Percentiles rank a stretch among this genome's conserved stretches.
phyloP scores from a whole-genome alignment of 2,888 invertebrate genomes.

The Limnephilus marmoratus region DNA sequence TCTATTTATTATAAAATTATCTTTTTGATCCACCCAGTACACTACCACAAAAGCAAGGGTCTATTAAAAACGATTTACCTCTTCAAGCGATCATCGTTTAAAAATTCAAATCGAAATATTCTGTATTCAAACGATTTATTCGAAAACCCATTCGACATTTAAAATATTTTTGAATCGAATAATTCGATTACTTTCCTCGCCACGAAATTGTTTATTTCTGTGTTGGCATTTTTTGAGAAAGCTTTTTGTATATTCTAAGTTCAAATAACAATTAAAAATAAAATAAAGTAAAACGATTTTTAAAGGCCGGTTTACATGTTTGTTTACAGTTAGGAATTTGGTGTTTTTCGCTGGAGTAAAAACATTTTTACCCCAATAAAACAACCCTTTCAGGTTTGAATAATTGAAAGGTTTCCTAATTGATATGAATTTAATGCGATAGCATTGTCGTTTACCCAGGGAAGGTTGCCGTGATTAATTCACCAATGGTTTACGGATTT shows the following conservation, averaged over 20 bases:
- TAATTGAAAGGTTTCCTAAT: not conserved
- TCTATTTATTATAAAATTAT: no score
- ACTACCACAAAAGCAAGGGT: no score
- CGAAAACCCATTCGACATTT: no score
- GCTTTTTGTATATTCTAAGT: no score
- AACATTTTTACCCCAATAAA: not conserved
- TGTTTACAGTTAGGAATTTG: not conserved
- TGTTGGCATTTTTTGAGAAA: not conserved
- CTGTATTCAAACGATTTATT: no score
- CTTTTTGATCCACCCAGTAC: no score
- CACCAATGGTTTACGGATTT: not conserved
- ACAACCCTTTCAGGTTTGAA: conserved; percentile 20
- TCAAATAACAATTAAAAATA: conserved; percentile 19
- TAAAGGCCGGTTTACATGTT: not conserved
- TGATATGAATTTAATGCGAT: not conserved
- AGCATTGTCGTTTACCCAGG: not conserved
- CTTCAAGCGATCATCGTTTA: no score
- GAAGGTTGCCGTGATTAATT: not conserved
- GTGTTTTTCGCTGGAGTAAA: not conserved
- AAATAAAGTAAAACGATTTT: not conserved
- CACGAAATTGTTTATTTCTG: not conserved
- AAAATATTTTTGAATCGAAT: not conserved
- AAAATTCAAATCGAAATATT: no score
- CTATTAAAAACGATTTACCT: no score
- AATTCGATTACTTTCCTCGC: no score